phyloP scores from a whole-genome alignment of 2,797 vertebrate genomes.

The Myripristis murdjan region DNA sequence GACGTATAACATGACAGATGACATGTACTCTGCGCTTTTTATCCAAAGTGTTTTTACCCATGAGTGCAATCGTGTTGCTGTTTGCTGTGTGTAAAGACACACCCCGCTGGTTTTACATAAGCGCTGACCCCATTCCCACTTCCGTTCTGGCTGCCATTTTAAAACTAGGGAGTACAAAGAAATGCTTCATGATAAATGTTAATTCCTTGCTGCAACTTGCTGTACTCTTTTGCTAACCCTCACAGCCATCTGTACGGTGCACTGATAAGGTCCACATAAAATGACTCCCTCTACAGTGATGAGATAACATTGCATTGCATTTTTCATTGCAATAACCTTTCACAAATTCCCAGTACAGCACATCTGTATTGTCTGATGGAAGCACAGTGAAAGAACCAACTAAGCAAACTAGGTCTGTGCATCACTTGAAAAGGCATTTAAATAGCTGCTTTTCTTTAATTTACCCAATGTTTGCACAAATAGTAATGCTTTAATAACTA shows the following conservation, averaged over 20 bases:
- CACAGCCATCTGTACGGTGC: background rate
- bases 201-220: no score
- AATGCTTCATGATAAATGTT: background rate
- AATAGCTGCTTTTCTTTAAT: background rate
- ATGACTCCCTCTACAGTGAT: background rate
- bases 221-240: background rate
- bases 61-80: no score
- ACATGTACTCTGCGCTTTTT: no score
- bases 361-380: background rate
- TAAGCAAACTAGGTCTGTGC: background rate
- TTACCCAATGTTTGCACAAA: background rate
- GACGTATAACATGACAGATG: no score
- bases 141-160: background rate
- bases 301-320: background rate
- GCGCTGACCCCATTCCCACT: no score
- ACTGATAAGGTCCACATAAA: background rate
- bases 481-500: background rate
- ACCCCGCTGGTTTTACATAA: no score
- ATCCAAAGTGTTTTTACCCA: no score
- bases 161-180: background rate
- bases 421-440: background rate
- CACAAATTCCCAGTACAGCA: no score
- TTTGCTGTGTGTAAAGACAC: no score
- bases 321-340: background rate
- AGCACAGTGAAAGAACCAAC: background rate